These are phyloP conservation scores for Clarias fuscus DNA, from an alignment of 2,797 vertebrate species.

Conservation along the genomic window DNA sequence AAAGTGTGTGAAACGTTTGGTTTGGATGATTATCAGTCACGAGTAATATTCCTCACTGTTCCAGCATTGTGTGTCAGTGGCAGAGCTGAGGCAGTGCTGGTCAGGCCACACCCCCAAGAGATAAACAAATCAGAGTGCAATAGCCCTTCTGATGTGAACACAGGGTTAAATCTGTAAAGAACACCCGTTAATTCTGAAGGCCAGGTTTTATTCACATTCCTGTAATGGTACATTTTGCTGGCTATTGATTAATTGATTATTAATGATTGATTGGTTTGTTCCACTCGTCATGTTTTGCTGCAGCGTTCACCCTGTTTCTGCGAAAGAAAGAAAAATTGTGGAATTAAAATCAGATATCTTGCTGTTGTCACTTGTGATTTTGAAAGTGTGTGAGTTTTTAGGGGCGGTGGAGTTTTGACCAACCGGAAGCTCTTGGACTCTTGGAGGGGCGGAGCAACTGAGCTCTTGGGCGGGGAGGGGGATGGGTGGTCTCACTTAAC, in stretches of 20 bases:
- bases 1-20: neutral
- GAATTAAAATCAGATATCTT: slow-evolving; percentile 70
- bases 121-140: too few relatives aligned
- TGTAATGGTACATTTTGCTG: neutral
- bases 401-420: slow-evolving; percentile 99
- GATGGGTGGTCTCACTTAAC: slow-evolving; percentile 22
- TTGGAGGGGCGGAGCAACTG: slow-evolving; percentile 79
- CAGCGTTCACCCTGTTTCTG: slow-evolving; percentile 73
- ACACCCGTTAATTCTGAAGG: neutral
- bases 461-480: slow-evolving; percentile 64
- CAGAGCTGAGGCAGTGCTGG: neutral
- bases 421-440: slow-evolving; percentile 88
- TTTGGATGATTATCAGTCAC: neutral
- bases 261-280: neutral
- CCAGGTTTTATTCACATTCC: neutral
- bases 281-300: slow-evolving; percentile 77
- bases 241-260: slow-evolving; percentile 8
- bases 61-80: neutral
- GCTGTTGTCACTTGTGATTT: slow-evolving; percentile 72
- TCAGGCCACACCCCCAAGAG: neutral
- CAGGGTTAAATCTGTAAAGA: neutral
- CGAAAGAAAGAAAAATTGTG: slow-evolving; percentile 57
- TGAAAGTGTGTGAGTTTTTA: slow-evolving; percentile 86
- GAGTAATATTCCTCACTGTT: neutral
- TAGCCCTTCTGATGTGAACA: neutral